These are phyloP conservation scores for Crenuchus spilurus DNA, from an alignment of 2,797 vertebrate genomes.

Conservation along the genomic window DNA sequence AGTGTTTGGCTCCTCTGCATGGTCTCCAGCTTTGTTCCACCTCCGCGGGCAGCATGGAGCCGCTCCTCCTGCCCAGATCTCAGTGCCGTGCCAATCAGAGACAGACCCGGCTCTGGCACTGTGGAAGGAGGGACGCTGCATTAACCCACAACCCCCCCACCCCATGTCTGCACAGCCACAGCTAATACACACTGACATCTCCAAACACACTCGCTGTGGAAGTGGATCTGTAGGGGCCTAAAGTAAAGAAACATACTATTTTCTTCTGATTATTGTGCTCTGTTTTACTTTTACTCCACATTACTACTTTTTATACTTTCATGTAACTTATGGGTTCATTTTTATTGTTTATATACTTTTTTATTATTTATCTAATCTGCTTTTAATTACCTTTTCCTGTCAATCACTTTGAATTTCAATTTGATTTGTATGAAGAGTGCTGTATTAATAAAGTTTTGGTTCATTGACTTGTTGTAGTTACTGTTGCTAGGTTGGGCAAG, in stretches of 20 bases:
- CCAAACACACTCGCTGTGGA: not conserved
- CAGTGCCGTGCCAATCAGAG: conserved; percentile 26
- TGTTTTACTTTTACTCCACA: too few relatives aligned
- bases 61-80: conserved; percentile 14
- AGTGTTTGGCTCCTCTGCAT: conserved; percentile 30
- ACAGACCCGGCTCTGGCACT: not conserved
- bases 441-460: too few relatives aligned
- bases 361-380: too few relatives aligned
- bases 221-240: not conserved
- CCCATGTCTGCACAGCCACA: not conserved
- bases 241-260: not conserved
- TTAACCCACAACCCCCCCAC: conserved; percentile 1
- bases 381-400: too few relatives aligned
- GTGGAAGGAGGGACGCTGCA: not conserved
- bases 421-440: too few relatives aligned
- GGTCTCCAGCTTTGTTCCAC: conserved; percentile 23
- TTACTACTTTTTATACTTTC: too few relatives aligned
- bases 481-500: too few relatives aligned
- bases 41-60: not conserved
- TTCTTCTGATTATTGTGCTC: too few relatives aligned
- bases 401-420: too few relatives aligned
- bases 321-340: too few relatives aligned
- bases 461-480: too few relatives aligned
- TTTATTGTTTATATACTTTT: too few relatives aligned
- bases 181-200: not conserved